Evolutionary conservation across 1,140 invertebrate species (phyloP).

Genomic region (Acromyrmex heyeri): DNA sequence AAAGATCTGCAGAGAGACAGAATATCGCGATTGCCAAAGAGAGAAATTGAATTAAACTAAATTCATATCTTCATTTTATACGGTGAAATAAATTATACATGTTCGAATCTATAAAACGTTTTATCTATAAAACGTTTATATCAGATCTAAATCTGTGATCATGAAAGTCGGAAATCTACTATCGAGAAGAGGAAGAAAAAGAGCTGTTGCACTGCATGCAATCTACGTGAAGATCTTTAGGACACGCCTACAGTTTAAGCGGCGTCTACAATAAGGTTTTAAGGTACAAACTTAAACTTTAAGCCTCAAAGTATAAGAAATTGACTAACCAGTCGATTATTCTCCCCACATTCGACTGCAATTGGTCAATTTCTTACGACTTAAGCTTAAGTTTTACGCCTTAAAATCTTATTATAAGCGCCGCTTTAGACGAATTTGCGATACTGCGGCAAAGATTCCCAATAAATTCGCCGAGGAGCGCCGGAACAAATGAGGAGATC

Average conservation of each 20-base stretch:
- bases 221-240: not conserved
- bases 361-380: no score
- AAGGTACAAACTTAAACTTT: no score
- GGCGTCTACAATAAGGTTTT: no score
- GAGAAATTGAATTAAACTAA: not conserved
- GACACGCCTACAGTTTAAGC: not conserved
- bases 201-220: conserved; percentile 19
- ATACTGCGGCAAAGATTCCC: not conserved
- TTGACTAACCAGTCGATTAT: no score
- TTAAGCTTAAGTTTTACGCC: no score
- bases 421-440: conserved; percentile 11
- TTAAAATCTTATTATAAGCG: no score
- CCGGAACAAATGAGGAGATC: conserved; percentile 28
- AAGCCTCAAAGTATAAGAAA: no score
- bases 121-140: not conserved
- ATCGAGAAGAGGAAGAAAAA: conserved; percentile 15
- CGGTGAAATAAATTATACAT: not conserved
- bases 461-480: conserved; percentile 32
- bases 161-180: not conserved
- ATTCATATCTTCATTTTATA: not conserved
- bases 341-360: no score
- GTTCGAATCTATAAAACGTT: not conserved
- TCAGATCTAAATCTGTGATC: not conserved
- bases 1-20: not conserved
- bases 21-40: not conserved